A percentile compares a stretch with the other conserved stretches of the same genome.
Evolutionary conservation across 2,888 invertebrate genomes (phyloP).

Genomic region (Candidula unifasciata): DNA sequence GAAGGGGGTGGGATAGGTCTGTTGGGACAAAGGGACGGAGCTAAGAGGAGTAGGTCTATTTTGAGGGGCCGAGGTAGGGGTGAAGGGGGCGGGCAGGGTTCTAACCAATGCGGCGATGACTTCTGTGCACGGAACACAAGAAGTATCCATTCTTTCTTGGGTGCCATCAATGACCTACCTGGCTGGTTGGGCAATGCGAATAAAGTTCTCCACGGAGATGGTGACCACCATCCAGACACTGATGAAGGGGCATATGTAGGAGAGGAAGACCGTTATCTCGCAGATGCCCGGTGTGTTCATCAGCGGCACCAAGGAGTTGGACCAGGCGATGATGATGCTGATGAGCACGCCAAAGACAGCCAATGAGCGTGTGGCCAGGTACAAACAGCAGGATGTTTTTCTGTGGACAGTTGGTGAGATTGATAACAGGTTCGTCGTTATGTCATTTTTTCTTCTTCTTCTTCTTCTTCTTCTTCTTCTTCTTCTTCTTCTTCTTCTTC

Average conservation of each 20-base stretch:
- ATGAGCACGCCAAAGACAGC: constrained; percentile 88
- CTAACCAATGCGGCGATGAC: no score
- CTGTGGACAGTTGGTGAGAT: background rate
- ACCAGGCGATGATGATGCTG: constrained; percentile 81
- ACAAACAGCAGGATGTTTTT: constrained; percentile 84
- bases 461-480: no score
- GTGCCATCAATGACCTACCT: background rate
- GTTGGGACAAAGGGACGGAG: no score
- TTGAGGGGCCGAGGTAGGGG: no score
- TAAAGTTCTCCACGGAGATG: constrained; percentile 51
- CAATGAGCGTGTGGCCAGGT: constrained; percentile 86
- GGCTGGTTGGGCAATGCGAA: constrained; percentile 56
- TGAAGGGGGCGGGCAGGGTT: no score
- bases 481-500: no score
- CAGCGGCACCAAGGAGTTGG: constrained; percentile 62
- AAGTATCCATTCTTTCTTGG: no score
- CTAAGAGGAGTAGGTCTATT: no score
- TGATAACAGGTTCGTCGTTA: no score
- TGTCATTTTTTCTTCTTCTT: no score
- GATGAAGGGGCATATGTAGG: constrained; percentile 48
- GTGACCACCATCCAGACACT: constrained; percentile 53
- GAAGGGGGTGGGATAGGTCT: no score
- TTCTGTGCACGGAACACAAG: no score
- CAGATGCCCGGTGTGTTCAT: constrained; percentile 82
- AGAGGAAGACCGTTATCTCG: constrained; percentile 80